phyloP scores from a whole-genome alignment of 2,888 invertebrate genomes.

The Trichacis sp. region DNA sequence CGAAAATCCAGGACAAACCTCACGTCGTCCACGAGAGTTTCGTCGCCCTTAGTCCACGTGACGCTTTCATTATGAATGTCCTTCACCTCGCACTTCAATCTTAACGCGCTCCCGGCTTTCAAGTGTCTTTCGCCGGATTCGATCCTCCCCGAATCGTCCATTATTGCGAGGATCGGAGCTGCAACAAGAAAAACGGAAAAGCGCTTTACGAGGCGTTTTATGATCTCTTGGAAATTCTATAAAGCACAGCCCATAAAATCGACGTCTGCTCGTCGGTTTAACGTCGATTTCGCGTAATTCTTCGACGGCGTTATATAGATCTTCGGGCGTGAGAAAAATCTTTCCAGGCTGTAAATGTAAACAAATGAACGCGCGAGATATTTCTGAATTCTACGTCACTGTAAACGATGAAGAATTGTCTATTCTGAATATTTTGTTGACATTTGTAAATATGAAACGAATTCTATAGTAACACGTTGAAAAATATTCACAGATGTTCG shows the following conservation, averaged over 20 bases:
- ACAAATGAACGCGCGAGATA: slow-evolving; percentile 33
- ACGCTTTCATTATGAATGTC: slow-evolving; percentile 69
- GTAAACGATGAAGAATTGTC: too few relatives aligned
- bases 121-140: slow-evolving; percentile 74
- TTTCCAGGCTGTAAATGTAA: too few relatives aligned
- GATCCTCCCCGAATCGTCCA: slow-evolving; percentile 73
- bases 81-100: slow-evolving; percentile 71
- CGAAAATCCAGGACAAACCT: slow-evolving; percentile 66
- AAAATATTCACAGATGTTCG: too few relatives aligned
- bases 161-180: slow-evolving; percentile 74
- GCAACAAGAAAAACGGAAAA: slow-evolving; percentile 49
- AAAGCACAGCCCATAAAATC: slow-evolving; percentile 3
- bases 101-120: slow-evolving; percentile 73
- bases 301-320: too few relatives aligned
- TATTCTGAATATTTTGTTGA: too few relatives aligned
- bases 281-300: neutral
- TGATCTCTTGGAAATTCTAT: neutral
- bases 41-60: slow-evolving; percentile 72
- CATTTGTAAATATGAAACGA: too few relatives aligned
- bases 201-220: slow-evolving; percentile 14
- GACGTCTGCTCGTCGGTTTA: slow-evolving; percentile 4
- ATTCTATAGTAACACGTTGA: too few relatives aligned
- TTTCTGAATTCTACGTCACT: neutral
- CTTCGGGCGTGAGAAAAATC: too few relatives aligned
- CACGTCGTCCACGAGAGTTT: slow-evolving; percentile 70